Percentiles rank a stretch among this genome's conserved stretches.
phyloP scores from a whole-genome alignment of 2,888 invertebrate species.

The Coremacera marginata region DNA sequence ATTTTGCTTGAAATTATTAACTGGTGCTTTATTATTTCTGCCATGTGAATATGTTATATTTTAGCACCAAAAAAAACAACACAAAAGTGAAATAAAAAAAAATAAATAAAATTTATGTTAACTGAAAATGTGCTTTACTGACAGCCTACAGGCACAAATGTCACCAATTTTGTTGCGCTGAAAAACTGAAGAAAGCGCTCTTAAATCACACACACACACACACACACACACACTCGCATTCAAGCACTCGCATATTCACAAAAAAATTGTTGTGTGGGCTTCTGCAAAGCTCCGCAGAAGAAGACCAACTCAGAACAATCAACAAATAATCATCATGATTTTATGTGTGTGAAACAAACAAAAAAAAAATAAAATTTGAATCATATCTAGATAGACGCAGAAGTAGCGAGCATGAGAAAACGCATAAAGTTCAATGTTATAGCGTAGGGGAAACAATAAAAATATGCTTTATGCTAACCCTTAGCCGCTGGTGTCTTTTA shows the following conservation, averaged over 20 bases:
- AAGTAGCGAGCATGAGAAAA: not conserved
- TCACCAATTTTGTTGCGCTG: not conserved
- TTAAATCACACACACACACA: not conserved
- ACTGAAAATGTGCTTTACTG: not conserved
- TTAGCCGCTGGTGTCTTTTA: no score
- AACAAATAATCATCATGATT: not conserved
- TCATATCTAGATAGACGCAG: not conserved
- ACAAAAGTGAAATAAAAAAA: not conserved
- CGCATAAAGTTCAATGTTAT: not conserved
- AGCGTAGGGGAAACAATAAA: not conserved
- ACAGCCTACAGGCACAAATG: not conserved
- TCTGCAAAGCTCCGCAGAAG: not conserved
- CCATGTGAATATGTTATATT: not conserved
- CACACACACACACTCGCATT: not conserved
- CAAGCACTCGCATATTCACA: not conserved
- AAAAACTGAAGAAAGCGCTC: not conserved
- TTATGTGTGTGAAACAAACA: not conserved
- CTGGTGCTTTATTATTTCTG: no score
- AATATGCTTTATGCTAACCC: not conserved
- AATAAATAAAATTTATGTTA: no score
- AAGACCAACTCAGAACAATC: not conserved
- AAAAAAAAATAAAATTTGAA: not conserved
- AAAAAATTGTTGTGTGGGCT: not conserved
- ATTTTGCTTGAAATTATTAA: no score
- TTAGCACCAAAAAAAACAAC: not conserved